These are phyloP conservation scores for Hiodon alosoides DNA, from an alignment of 2,113 vertebrate species.

Conservation along the genomic window DNA sequence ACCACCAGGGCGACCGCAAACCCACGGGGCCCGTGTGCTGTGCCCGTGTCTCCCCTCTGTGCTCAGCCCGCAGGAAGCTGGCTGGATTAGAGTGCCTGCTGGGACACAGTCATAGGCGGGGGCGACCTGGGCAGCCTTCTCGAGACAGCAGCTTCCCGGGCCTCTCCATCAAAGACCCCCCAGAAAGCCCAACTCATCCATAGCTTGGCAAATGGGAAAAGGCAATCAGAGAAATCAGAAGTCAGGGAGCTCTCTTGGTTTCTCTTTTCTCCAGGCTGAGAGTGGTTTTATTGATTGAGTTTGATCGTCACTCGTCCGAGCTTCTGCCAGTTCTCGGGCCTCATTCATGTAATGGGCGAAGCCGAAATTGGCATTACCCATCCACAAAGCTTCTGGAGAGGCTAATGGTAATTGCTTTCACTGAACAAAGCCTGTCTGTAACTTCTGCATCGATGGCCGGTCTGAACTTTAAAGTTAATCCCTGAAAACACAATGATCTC, in stretches of 20 bases:
- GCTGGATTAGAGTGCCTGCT: neutral
- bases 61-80: conserved; percentile 7
- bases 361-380: conserved; percentile 1
- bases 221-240: conserved; percentile 15
- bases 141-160: neutral
- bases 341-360: conserved; percentile 15
- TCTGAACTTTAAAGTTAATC: neutral
- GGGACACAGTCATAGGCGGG: conserved; percentile 1
- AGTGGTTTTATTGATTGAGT: conserved; percentile 23
- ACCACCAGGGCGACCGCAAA: no score
- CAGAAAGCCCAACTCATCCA: conserved; percentile 5
- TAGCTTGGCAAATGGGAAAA: neutral
- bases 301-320: conserved; percentile 35
- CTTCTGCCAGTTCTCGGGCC: conserved; percentile 21
- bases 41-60: conserved; percentile 10
- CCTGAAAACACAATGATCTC: neutral
- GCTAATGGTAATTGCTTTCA: conserved; percentile 12
- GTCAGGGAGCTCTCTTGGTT: neutral
- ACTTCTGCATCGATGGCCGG: neutral
- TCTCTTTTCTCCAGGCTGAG: neutral
- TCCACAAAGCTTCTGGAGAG: neutral
- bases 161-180: conserved; percentile 9
- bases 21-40: neutral
- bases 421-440: neutral
- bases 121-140: neutral